phyloP scores from a whole-genome alignment of 2,797 vertebrate genomes.

The Loris lydekkerianus region DNA sequence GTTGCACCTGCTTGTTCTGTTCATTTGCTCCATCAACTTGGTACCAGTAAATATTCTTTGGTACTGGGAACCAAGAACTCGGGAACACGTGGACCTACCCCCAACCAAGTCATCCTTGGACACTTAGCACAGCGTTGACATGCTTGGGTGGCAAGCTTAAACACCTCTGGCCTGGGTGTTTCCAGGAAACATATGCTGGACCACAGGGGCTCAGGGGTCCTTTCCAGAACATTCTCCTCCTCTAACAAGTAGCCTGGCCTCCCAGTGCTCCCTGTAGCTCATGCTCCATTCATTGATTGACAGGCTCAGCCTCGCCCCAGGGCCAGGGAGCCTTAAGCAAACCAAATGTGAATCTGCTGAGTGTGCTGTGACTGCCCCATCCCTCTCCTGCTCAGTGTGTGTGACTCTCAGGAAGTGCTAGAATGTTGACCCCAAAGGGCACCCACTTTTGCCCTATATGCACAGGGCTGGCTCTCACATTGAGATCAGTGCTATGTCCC shows the following conservation, averaged over 20 bases:
- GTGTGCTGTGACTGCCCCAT: rapidly evolving
- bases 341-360: not conserved
- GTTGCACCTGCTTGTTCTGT: no score
- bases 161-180: not conserved
- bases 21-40: no score
- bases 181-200: not conserved
- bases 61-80: no score
- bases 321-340: not conserved
- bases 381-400: not conserved
- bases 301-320: not conserved
- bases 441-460: not conserved
- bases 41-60: no score
- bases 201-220: not conserved
- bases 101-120: not conserved
- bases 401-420: not conserved
- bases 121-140: not conserved
- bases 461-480: not conserved
- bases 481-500: not conserved
- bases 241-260: not conserved
- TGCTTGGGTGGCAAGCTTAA: not conserved
- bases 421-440: not conserved
- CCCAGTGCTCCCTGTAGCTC: not conserved
- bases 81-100: no score
- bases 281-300: rapidly evolving
- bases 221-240: not conserved